Conservation (phyloP, 2,888 invertebrate genomes). For the Sarcophaga subvicina region DNA sequence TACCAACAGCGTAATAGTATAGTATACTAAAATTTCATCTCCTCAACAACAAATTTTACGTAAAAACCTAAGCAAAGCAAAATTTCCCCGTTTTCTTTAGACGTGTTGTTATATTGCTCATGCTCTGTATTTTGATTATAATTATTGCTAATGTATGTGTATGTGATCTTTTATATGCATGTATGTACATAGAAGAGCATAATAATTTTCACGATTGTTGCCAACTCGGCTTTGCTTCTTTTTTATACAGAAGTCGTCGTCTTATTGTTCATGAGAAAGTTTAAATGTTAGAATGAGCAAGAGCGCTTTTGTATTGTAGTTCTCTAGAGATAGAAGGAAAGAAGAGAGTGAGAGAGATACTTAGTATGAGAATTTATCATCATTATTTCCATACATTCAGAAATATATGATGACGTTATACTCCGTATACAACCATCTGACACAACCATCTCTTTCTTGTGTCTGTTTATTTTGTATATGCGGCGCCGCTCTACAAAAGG, state of each 20-base stretch:
- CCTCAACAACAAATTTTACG: neutral
- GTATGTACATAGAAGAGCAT: conserved; percentile 42
- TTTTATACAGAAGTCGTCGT: neutral
- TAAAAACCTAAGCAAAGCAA: conserved; percentile 10
- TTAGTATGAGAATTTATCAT: neutral
- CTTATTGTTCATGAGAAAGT: neutral
- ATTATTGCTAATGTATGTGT: too few relatives aligned
- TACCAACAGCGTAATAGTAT: too few relatives aligned
- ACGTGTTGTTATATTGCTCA: conserved; percentile 57
- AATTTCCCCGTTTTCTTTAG: conserved; percentile 46
- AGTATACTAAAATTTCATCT: neutral
- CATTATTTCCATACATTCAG: too few relatives aligned
- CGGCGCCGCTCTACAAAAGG: conserved; percentile 8
- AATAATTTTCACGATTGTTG: conserved; percentile 57
- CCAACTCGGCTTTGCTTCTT: conserved; percentile 65
- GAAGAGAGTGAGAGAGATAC: conserved; percentile 48
- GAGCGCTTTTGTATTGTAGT: neutral
- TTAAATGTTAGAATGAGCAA: conserved; percentile 15
- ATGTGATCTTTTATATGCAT: too few relatives aligned
- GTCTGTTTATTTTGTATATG: too few relatives aligned
- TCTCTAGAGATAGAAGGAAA: conserved; percentile 2
- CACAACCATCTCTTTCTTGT: conserved; percentile 57
- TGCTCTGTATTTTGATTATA: conserved; percentile 67
- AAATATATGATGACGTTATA: conserved; percentile 50
- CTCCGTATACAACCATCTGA: conserved; percentile 12